Base-by-base conservation (phyloP, 2,113 vertebrate species). In the Crotalus helleri region DNA sequence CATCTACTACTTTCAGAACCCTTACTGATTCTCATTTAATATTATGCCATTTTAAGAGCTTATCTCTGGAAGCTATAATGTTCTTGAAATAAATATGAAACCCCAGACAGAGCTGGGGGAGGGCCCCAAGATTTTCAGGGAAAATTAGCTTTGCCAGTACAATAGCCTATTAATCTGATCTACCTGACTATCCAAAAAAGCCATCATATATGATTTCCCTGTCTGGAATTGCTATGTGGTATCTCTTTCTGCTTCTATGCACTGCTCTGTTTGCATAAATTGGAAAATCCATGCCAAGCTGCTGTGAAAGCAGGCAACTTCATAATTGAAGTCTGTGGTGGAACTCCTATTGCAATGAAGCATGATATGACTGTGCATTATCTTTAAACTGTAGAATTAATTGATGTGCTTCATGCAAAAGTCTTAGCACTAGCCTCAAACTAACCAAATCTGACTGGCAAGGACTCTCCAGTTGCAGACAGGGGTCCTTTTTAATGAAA, bases 211-310 rank as follows among this genome's bases (percentile, higher is more conserved):
- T 90, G 55, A 90, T 86, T 90, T 86, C 54, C 24, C 64, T 39
- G 39, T 61, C 44, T 90, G 59, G 53, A 88, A 92, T 92, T 74
- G 87, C 91, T 61, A 44, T 92, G 59, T 44, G 64, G 33, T 88
- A 85, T 90, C 74, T 90, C 88, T 93, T n/a, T 86, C 44, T 90
- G 69, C 57, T 57, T 69, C 87, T 74, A n/a, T 88, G 59, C 8
- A 29, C 49, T 92, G 88, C 55, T 61, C 49, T 92, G 88, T 46
- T 93, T 93, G 88, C 88, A 53, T 90, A 90, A 90, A 90, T 92
- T 88, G 91, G 8, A 88, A 74, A 92, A 88, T 74, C 51, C 59
- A 24, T 92, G 74, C 92, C 88, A 90, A 90, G 51, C 69, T 85
- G 44, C 54, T 92, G 39, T 90, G 69, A 74, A 90, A 85, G 86